These are phyloP conservation scores for Pristionchus exspectatus DNA, from an alignment of 2,888 invertebrate genomes.

Conservation along the genomic window DNA sequence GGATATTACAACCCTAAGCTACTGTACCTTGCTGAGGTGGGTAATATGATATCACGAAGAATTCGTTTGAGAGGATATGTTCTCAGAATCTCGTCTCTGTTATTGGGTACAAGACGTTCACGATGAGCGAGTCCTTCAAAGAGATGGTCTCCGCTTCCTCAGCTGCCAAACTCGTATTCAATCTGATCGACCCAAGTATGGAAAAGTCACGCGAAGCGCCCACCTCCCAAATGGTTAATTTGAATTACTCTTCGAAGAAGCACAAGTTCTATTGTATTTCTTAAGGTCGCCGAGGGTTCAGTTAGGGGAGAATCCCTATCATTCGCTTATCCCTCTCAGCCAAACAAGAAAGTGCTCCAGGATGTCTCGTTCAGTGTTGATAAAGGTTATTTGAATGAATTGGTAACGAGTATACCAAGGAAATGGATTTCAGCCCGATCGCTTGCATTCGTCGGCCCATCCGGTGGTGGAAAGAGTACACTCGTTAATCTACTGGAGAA, in stretches of 20 bases:
- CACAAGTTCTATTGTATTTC: not conserved
- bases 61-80: too few relatives aligned
- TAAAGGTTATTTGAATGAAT: not conserved
- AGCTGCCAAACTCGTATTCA: not conserved
- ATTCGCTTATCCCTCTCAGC: constrained; percentile 39
- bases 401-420: not conserved
- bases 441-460: constrained; percentile 82
- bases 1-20: not conserved
- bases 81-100: not conserved
- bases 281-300: not conserved
- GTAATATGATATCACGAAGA: too few relatives aligned
- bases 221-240: not conserved
- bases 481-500: constrained; percentile 88
- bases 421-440: constrained; percentile 57
- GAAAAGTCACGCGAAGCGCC: not conserved
- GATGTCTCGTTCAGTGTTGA: not conserved
- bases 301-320: not conserved
- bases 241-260: not conserved
- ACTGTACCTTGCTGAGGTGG: not conserved
- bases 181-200: not conserved
- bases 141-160: constrained; percentile 25
- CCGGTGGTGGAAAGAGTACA: constrained; percentile 92
- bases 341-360: not conserved
- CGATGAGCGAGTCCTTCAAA: constrained; percentile 2
- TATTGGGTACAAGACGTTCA: not conserved